These are phyloP conservation scores for Hanleya hanleyi DNA, from an alignment of 2,888 invertebrate species.

Conservation along the genomic window DNA sequence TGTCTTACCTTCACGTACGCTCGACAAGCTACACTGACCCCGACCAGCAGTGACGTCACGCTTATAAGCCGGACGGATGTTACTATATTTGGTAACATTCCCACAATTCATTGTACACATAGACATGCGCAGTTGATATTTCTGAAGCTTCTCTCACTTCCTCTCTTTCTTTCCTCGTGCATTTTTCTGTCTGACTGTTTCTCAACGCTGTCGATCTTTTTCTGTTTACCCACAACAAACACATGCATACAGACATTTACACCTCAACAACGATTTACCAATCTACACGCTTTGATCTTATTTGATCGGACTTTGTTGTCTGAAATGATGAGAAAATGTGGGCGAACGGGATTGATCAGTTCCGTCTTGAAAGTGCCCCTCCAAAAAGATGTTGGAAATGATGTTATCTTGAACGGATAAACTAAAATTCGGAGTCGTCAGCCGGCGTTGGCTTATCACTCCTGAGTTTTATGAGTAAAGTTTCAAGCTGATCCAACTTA, in stretches of 20 bases:
- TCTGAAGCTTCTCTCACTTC: neutral
- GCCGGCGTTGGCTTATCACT: neutral
- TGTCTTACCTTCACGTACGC: no score
- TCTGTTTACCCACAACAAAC: neutral
- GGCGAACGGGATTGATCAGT: neutral
- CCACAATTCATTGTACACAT: neutral
- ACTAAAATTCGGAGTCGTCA: neutral
- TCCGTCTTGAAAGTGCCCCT: neutral
- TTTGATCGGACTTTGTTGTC: constrained; percentile 1
- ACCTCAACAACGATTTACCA: neutral
- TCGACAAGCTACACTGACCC: no score
- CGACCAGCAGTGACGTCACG: constrained; percentile 8
- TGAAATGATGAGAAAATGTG: constrained; percentile 7
- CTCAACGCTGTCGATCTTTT: neutral
- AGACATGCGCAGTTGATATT: neutral
- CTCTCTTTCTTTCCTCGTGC: neutral
- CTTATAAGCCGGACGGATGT: neutral
- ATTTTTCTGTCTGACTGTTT: neutral
- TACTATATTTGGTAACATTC: constrained; percentile 5
- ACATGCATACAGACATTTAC: neutral
- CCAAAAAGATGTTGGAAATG: neutral
- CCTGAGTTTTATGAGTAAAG: neutral
- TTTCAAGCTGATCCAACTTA: neutral
- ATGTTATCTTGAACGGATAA: neutral
- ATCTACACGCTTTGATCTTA: constrained; percentile 4